Conservation (phyloP, 2,797 vertebrate genomes). For the Manis pentadactyla region DNA sequence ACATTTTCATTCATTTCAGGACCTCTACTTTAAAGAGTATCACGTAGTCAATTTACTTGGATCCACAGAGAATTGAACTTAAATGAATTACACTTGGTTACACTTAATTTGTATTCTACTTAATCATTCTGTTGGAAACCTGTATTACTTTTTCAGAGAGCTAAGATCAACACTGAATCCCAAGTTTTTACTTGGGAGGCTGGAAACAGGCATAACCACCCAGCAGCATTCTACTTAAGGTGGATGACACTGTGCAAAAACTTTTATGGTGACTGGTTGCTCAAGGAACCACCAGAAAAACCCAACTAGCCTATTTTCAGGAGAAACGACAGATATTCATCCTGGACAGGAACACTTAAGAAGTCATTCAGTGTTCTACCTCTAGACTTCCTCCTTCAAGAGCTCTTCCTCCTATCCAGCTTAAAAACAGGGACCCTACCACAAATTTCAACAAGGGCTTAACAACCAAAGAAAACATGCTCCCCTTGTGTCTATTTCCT, state of each 20-base stretch:
- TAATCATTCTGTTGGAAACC: conserved; percentile 52
- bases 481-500: background rate
- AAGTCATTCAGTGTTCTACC: too few relatives aligned
- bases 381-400: too few relatives aligned
- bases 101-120: conserved; percentile 13
- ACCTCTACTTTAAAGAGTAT: conserved; percentile 26
- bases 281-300: conserved; percentile 60
- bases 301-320: conserved; percentile 53
- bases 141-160: conserved; percentile 47
- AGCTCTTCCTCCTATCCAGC: background rate
- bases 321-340: too few relatives aligned
- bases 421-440: background rate
- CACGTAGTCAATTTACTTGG: conserved; percentile 31
- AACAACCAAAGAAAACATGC: conserved; percentile 18
- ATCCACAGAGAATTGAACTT: conserved; percentile 14
- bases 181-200: background rate
- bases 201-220: background rate
- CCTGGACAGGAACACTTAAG: too few relatives aligned
- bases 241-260: conserved; percentile 54
- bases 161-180: conserved; percentile 19
- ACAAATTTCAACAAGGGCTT: conserved; percentile 20
- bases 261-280: conserved; percentile 64
- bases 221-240: conserved; percentile 26
- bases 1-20: conserved; percentile 27
- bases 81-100: conserved; percentile 50